Conservation (phyloP, 2,113 vertebrate species). For the Anhinga anhinga region DNA sequence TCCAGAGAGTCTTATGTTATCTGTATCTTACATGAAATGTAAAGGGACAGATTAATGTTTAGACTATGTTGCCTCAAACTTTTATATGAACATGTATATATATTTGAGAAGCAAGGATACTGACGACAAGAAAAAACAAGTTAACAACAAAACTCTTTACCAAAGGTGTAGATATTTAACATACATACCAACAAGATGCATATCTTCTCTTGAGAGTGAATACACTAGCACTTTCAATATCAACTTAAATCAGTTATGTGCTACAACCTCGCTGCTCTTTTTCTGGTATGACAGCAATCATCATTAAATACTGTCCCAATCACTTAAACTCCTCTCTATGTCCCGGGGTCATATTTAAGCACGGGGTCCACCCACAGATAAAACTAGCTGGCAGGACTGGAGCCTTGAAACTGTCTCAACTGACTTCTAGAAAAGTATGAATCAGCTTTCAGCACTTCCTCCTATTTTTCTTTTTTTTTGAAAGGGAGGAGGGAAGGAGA, state of each 20-base stretch:
- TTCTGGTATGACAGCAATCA: background rate
- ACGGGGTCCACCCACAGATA: background rate
- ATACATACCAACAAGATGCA: background rate
- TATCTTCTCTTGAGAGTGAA: background rate
- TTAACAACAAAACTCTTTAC: background rate
- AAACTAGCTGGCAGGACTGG: background rate
- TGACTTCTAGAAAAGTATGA: conserved; percentile 11
- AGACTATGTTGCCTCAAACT: background rate
- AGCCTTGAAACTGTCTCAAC: background rate
- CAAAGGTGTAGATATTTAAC: background rate
- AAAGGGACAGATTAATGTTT: background rate
- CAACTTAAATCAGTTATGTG: background rate
- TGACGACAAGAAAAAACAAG: background rate
- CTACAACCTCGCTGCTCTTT: background rate
- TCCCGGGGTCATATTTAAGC: background rate
- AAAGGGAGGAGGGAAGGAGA: background rate
- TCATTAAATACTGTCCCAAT: background rate
- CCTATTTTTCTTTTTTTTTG: background rate
- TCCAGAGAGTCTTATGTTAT: background rate
- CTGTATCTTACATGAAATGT: background rate
- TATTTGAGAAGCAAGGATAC: background rate
- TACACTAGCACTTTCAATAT: background rate
- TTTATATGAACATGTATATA: background rate
- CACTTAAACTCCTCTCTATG: background rate
- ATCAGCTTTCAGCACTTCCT: background rate